phyloP scores from a whole-genome alignment of 2,797 vertebrate species.

The Chelmon rostratus region DNA sequence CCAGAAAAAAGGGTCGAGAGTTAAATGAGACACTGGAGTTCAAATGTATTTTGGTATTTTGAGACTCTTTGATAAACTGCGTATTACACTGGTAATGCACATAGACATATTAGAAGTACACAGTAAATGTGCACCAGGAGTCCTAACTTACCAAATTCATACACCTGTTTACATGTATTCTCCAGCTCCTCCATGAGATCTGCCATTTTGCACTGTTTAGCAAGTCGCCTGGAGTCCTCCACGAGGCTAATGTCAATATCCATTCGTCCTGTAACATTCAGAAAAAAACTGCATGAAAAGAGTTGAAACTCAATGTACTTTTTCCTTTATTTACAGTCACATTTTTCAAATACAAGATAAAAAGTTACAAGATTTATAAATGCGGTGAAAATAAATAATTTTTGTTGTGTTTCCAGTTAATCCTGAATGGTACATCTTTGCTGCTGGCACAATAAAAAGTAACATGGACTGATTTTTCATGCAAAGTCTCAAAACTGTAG shows the following conservation, averaged over 20 bases:
- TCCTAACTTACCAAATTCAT: slow-evolving; percentile 91
- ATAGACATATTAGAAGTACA: neutral
- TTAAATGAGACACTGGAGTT: neutral
- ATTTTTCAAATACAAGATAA: neutral
- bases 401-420: neutral
- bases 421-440: neutral
- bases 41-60: neutral
- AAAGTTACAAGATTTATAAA: neutral
- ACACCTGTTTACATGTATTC: slow-evolving; percentile 93
- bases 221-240: slow-evolving; percentile 93
- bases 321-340: no score
- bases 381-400: neutral
- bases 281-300: neutral
- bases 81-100: neutral
- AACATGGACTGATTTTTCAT: neutral
- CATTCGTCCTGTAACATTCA: slow-evolving; percentile 86
- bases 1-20: neutral
- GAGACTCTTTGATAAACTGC: neutral
- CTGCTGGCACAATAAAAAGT: neutral
- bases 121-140: neutral
- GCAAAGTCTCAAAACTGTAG: neutral
- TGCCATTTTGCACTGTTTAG: slow-evolving; percentile 95
- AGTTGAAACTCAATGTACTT: neutral
- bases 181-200: slow-evolving; percentile 94
- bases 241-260: slow-evolving; percentile 94